A percentile compares a stretch with the other conserved stretches of the same genome.
These are phyloP conservation scores for Imbricaverruca yamaguchii DNA, from an alignment of 2,888 invertebrate species.

Conservation along the genomic window DNA sequence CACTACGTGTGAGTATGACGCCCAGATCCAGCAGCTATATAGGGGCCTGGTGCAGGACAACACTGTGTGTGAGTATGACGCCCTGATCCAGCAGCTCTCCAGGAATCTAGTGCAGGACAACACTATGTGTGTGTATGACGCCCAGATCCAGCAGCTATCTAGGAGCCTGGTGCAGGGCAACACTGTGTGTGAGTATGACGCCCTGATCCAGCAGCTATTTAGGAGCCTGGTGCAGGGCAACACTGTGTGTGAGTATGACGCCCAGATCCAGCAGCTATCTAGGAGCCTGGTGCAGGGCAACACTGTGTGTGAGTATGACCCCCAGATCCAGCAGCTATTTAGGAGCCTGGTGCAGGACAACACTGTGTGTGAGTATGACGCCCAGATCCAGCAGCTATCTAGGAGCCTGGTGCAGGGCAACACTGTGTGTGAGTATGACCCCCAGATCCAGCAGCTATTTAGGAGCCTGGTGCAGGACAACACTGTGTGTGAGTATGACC, in stretches of 20 bases:
- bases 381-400: no score
- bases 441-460: no score
- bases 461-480: not conserved
- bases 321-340: no score
- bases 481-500: no score
- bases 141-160: not conserved
- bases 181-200: not conserved
- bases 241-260: not conserved
- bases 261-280: not conserved
- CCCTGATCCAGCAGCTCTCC: no score
- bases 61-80: not conserved
- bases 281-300: not conserved
- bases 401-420: no score
- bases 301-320: not conserved
- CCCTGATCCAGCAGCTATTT: no score
- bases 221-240: no score
- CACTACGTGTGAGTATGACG: not conserved
- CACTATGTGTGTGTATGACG: not conserved
- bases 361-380: no score
- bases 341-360: no score
- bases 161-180: not conserved
- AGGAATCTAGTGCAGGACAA: no score
- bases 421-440: no score
- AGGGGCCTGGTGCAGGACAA: not conserved
- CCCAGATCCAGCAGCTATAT: not conserved